Base-by-base conservation (phyloP, 1,140 invertebrate genomes). In the Brachionus calyciflorus region DNA sequence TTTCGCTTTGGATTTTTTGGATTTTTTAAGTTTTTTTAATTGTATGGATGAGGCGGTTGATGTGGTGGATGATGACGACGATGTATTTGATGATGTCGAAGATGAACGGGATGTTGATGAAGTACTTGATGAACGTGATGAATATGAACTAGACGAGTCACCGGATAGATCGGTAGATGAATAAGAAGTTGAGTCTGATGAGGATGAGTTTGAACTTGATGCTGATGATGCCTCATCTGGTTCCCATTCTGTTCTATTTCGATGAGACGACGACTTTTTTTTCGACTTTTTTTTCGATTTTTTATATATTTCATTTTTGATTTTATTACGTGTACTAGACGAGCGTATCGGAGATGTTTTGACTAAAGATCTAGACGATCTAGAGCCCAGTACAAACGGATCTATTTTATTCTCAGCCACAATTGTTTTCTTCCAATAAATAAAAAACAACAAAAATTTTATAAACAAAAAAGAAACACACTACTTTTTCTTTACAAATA, bases 331-430 rank as follows among this genome's bases (percentile, higher is more conserved):
- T n/a, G n/a, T n/a, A 17, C 55, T 60, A n/a, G 55, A 30, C 55
- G 55, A 60, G 5, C 55, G 55, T 17, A 26, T 60, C 55, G 55
- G 55, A 12, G 55, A 37, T 33, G 55, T 33, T 60, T 60, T 60
- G 17, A 60, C 17, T 30, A 60, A 60, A 2, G 60, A 65, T 44
- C 60, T 65, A 28, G 60, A 44, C 60, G 60, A 65, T 44, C 60
- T 65, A 44, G 37, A 44, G 37, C 60, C 26, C 24, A 65, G 44
- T 17, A 65, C 40, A 19, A 65, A 24, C 60, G 37, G 60, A 1
- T 65, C 60, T 19, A 65, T 9, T 65, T 65, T 65, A 44, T 65
- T 65, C 60, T 65, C 60, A 65, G 60, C 60, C 60, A 65, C 60
- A 65, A n/a, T 65, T 65, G 60, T n/a, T n/a, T n/a, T n/a, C n/a